phyloP scores from a whole-genome alignment of 2,888 invertebrate species.

The Platycheirus rosarum region DNA sequence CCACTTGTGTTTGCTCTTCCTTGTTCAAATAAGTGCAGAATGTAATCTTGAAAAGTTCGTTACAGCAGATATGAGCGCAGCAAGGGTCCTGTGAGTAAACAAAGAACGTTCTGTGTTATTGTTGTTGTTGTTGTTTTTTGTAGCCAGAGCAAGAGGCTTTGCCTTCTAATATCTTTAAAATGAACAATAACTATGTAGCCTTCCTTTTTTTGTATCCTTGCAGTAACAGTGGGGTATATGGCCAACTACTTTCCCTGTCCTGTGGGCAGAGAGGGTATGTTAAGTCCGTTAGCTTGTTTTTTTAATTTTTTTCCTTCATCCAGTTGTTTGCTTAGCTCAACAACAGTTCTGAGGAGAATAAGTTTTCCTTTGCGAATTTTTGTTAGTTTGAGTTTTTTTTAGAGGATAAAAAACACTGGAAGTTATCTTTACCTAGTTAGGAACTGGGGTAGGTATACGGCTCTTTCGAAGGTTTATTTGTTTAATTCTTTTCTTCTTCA shows the following conservation, averaged over 20 bases:
- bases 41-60: slow-evolving; percentile 65
- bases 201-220: neutral
- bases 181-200: slow-evolving; percentile 52
- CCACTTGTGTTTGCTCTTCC: slow-evolving; percentile 51
- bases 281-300: slow-evolving; percentile 8
- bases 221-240: slow-evolving; percentile 9
- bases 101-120: slow-evolving; percentile 6
- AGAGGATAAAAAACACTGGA: slow-evolving; percentile 6
- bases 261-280: neutral
- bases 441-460: slow-evolving; percentile 40
- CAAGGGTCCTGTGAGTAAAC: slow-evolving; percentile 48
- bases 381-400: slow-evolving; percentile 29
- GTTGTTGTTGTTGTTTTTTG: slow-evolving; percentile 3
- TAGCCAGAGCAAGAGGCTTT: slow-evolving; percentile 27
- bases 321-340: slow-evolving; percentile 10
- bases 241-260: neutral
- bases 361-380: slow-evolving; percentile 13
- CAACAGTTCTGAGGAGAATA: slow-evolving; percentile 20
- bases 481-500: neutral
- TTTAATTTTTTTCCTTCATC: neutral
- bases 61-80: slow-evolving; percentile 57
- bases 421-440: slow-evolving; percentile 47
- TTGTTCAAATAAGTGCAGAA: slow-evolving; percentile 45
- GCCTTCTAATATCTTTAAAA: slow-evolving; percentile 58
- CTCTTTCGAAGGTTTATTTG: slow-evolving; percentile 45